phyloP scores from a whole-genome alignment of 2,113 vertebrate genomes.

The Isurus oxyrinchus region DNA sequence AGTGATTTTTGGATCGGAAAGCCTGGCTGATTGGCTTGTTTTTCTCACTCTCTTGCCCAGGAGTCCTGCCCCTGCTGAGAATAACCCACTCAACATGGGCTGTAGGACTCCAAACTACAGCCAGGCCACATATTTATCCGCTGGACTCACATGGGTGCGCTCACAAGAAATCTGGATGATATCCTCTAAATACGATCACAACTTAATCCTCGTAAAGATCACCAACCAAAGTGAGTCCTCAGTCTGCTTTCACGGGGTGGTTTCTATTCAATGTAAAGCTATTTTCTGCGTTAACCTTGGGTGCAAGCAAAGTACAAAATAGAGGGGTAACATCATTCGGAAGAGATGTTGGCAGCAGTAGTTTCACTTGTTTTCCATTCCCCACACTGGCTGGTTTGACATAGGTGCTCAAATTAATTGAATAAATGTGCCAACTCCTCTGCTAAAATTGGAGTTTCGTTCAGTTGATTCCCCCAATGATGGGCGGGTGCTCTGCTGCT shows the following conservation, averaged over 20 bases:
- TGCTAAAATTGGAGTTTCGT: neutral
- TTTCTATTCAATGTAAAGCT: neutral
- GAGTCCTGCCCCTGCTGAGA: neutral
- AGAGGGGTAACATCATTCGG: neutral
- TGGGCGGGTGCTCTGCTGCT: neutral
- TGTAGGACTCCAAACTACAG: neutral
- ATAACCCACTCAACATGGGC: neutral
- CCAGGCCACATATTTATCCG: neutral
- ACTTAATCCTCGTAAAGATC: neutral
- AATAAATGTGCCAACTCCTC: neutral
- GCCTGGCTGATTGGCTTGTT: neutral
- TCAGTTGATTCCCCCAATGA: neutral
- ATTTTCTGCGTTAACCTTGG: neutral
- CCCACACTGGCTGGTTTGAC: neutral
- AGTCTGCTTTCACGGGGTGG: neutral
- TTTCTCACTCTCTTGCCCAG: neutral
- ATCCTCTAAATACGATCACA: neutral
- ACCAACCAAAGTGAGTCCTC: neutral
- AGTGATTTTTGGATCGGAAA: neutral
- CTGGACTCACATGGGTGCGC: neutral
- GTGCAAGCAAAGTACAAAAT: neutral
- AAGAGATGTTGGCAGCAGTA: neutral
- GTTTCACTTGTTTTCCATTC: neutral
- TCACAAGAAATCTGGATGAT: neutral
- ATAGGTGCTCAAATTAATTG: neutral